Base-by-base conservation (phyloP, 2,113 vertebrate genomes). In the Tachycineta bicolor region DNA sequence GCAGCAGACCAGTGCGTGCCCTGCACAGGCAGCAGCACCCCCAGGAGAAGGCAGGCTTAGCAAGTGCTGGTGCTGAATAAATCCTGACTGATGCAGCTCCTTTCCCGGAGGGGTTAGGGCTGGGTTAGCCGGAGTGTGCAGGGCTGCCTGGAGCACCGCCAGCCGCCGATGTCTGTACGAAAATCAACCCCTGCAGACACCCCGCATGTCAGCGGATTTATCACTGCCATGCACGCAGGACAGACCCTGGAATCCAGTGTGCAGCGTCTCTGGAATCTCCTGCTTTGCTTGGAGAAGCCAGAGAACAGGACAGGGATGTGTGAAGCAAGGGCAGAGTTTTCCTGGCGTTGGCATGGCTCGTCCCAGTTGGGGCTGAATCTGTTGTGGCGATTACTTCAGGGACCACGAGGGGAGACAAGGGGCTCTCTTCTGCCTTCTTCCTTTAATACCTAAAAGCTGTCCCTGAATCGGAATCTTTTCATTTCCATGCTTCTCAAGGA, bases 61-160 rank as follows among this genome's bases (percentile, higher is more conserved):
- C 31, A 41, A 91, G 89, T 73, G 52, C 47, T 7, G 6, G 82
- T 69, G 44, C n/a, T 43, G 92, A 68, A 75, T 94, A 81, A 81
- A 80, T 63, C 79, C 79, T 4, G 19, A 49, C 33, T 5, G 10
- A 23, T 77, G 17, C 21, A 7, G 84, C 43, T 92, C 89, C 11
- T 29, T 84, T 78, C 43, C 77, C 1, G 0, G 86, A 84, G 88
- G 74, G 89, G 33, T 73, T 37, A 14, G 80, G 89, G 89, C 70
- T 84, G 23, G 95, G 96, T 95, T 90, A 94, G 94, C 91, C 97
- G 69, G 89, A 94, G 87, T 67, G 79, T 85, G 78, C 78, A 67
- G 70, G 50, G 80, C 70, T 90, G 92, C 83, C 71, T 90, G 80
- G 87, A 87, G 95, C 9, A 11, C 84, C 0, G 91, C 95, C 96